These are phyloP conservation scores for Vesta saturnalis DNA, from an alignment of 2,888 invertebrate species.

Conservation along the genomic window DNA sequence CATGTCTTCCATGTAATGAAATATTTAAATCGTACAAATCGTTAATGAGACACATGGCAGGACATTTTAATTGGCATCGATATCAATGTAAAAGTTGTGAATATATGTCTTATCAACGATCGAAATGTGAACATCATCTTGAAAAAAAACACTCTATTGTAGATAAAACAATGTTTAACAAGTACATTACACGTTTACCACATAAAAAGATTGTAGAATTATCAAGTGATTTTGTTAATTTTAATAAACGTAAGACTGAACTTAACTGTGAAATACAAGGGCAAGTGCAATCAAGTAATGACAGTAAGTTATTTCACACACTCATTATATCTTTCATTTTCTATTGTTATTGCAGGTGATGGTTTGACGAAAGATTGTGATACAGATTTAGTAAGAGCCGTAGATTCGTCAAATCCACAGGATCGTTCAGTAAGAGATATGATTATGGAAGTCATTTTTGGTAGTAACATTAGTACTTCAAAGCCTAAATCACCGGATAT, in stretches of 20 bases:
- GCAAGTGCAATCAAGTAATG: too few relatives aligned
- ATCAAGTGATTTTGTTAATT: conserved; percentile 49
- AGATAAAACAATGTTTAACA: conserved; percentile 63
- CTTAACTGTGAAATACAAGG: not conserved
- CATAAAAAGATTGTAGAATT: conserved; percentile 53
- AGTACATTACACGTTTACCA: conserved; percentile 55
- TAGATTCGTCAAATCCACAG: conserved; percentile 13
- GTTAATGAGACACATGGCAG: conserved; percentile 71
- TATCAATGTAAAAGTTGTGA: conserved; percentile 81
- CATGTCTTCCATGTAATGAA: conserved; percentile 67
- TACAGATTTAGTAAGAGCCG: not conserved
- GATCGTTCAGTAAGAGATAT: conserved; percentile 54
- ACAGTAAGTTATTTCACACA: too few relatives aligned
- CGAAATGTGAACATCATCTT: conserved; percentile 73
- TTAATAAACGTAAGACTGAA: conserved; percentile 25
- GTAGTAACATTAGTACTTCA: conserved; percentile 31
- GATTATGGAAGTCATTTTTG: conserved; percentile 61
- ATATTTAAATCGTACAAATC: conserved; percentile 64
- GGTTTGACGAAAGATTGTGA: not conserved
- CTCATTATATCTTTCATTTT: too few relatives aligned
- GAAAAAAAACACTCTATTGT: conserved; percentile 65
- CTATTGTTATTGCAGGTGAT: not conserved
- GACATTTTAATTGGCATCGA: conserved; percentile 76
- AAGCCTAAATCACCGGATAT: not conserved
- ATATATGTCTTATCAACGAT: conserved; percentile 73